These are phyloP conservation scores for Trachythela sp. DNA, from an alignment of 64 coral and sea anemone genomes.

Conservation along the genomic window DNA sequence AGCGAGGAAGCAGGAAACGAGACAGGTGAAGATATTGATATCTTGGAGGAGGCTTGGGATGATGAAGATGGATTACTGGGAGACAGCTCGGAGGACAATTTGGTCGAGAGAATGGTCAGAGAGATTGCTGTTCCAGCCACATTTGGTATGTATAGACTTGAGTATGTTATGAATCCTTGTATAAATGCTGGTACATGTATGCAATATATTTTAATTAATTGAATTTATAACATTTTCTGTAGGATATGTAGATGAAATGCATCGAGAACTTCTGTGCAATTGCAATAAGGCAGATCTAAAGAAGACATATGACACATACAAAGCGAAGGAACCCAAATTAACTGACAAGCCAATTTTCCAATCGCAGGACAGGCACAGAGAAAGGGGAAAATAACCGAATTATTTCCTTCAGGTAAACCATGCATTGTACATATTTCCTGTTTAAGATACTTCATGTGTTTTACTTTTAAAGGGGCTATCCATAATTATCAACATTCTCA, in stretches of 20 bases:
- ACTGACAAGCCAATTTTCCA: too few relatives aligned
- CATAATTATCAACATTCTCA: too few relatives aligned
- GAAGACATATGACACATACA: background rate
- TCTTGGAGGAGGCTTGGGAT: background rate
- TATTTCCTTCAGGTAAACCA: background rate
- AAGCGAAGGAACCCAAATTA: background rate
- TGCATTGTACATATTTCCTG: too few relatives aligned
- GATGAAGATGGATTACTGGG: background rate
- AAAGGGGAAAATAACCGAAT: background rate
- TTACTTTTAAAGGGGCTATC: too few relatives aligned
- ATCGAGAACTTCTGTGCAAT: background rate
- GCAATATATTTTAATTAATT: too few relatives aligned
- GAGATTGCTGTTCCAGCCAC: background rate
- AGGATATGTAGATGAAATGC: background rate
- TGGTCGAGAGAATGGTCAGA: background rate
- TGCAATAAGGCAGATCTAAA: background rate
- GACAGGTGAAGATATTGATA: background rate
- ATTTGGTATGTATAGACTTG: background rate
- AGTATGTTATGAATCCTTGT: background rate
- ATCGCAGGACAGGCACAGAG: too few relatives aligned
- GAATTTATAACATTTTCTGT: too few relatives aligned
- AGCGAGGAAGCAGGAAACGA: background rate
- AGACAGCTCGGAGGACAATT: background rate
- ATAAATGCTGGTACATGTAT: too few relatives aligned
- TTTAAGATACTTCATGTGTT: too few relatives aligned